Evolutionary conservation across 2,888 invertebrate species (phyloP), one percentile per base, ranked within the genome.

Genomic region (Eurytoma californica): DNA sequence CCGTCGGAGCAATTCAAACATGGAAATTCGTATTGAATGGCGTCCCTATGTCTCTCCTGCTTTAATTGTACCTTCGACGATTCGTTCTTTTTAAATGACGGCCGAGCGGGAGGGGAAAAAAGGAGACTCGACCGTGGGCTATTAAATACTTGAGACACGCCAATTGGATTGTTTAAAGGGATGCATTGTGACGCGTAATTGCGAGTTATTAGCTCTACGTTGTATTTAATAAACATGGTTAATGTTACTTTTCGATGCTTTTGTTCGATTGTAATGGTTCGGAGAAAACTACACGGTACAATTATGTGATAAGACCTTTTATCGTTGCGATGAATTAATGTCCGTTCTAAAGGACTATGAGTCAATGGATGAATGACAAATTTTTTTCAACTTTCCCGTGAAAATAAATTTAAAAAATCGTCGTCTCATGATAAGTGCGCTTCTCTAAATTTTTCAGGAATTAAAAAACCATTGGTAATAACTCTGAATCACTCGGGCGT

Each of bases 51-150:
- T 39, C 39, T 53, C 53, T 58, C 73, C 47, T 66, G 24, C 20
- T 58, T 65, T 73, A 73, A 73, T 73, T 66, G 57, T 57, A 66
- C 57, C 57, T 73, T 73, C 57, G 66, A 65, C 14, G 39, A 39
- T 39, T 39, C 39, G 39, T 39, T 39, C 39, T 9, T 61, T 63
- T 72, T 51, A 30, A 55, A 72, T 55, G 39, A n/a, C n/a, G 9
- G 13, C 9, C 49, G 53, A 30, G 53, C 20, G 39, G 9, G 39
- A 7, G 39, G 39, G 39, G 39, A 39, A 39, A 39, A 39, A 39
- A 39, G 39, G 39, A 39, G 39, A 39, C 7, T 39, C 39, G 39
- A 9, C 39, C 9, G 9, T 39, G 39, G 53, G 14, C 72, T 28
- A 72, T 30, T 63, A 63, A 53, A 72, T 39, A 63, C 53, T 72